These are phyloP conservation scores for Drosophila neocordata DNA, from an alignment of 1,140 invertebrate species.

Conservation along the genomic window DNA sequence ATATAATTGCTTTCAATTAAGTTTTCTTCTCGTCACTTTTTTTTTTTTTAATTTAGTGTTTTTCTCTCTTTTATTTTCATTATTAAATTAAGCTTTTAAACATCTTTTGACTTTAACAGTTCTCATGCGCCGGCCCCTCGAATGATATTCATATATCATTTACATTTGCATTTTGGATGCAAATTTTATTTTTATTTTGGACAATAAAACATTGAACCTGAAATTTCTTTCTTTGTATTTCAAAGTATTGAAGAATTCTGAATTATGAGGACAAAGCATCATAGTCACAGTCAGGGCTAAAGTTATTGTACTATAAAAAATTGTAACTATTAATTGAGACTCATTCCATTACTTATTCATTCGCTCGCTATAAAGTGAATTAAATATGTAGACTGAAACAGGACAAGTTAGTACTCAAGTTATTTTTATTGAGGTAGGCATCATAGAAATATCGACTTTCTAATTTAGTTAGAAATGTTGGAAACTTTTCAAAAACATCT, in stretches of 20 bases:
- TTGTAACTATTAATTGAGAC: neutral
- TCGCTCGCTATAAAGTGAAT: neutral
- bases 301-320: neutral
- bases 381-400: no score
- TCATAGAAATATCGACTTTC: no score
- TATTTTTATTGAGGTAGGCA: no score
- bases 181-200: constrained; percentile 13
- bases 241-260: neutral
- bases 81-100: constrained; percentile 54
- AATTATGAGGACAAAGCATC: neutral
- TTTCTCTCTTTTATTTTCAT: constrained; percentile 26
- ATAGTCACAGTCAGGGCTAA: neutral
- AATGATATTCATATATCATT: constrained; percentile 18
- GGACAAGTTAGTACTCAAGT: no score
- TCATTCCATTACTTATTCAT: neutral
- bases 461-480: no score
- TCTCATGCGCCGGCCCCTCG: constrained; percentile 17
- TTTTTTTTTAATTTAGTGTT: constrained; percentile 1
- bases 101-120: constrained; percentile 33
- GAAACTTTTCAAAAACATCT: no score
- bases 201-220: constrained; percentile 29
- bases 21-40: constrained; percentile 20
- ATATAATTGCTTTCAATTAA: constrained; percentile 71
- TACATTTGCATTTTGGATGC: constrained; percentile 21
- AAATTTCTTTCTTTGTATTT: constrained; percentile 1